Conservation (phyloP, 2,888 invertebrate genomes). For the Ramazzottius varieornatus region DNA sequence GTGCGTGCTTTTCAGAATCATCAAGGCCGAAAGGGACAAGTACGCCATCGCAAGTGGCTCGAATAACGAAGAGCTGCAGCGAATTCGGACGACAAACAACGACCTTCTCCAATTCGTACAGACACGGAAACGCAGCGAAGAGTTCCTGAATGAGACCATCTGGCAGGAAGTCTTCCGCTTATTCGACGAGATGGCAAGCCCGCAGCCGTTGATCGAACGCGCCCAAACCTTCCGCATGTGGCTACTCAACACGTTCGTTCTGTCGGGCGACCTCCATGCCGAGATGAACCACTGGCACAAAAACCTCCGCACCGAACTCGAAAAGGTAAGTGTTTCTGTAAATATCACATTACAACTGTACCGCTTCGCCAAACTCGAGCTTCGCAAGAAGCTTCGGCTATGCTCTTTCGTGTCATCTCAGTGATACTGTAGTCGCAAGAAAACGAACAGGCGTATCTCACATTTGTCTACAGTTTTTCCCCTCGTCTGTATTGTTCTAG, state of each 20-base stretch:
- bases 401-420: no score
- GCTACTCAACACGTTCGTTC: background rate
- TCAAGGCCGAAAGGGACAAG: background rate
- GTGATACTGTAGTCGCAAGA: no score
- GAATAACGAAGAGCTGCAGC: background rate
- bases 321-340: no score
- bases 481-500: background rate
- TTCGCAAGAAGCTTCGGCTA: no score
- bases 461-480: no score
- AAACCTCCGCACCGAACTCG: background rate
- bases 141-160: background rate
- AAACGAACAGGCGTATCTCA: no score
- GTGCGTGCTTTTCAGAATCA: background rate
- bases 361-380: no score
- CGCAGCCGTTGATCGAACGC: background rate
- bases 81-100: background rate
- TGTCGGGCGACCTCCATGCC: background rate
- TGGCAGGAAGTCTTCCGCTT: background rate
- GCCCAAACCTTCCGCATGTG: background rate
- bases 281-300: background rate
- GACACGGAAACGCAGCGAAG: background rate
- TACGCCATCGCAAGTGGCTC: background rate
- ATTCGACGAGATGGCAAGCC: background rate
- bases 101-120: background rate
- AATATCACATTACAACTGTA: no score